phyloP scores from a whole-genome alignment of 2,888 invertebrate species.

The Ormyrus nitidulus region DNA sequence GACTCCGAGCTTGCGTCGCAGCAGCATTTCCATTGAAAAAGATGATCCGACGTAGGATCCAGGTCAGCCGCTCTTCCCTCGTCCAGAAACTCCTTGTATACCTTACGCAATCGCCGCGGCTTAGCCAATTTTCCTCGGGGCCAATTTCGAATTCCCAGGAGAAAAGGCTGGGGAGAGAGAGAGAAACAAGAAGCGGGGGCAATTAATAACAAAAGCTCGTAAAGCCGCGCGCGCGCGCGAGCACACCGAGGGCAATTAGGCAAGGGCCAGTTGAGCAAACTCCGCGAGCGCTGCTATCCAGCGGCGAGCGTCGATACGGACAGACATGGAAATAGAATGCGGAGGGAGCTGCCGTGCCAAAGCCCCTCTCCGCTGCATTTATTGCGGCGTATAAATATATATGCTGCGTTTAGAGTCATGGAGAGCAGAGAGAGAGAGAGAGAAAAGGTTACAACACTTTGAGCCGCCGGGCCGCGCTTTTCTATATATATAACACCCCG shows the following conservation, averaged over 20 bases:
- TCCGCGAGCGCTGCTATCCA: background rate
- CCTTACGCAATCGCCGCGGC: background rate
- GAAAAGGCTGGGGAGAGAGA: too few relatives aligned
- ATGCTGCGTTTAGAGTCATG: conserved; percentile 17
- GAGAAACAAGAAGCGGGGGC: too few relatives aligned
- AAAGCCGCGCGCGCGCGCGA: background rate
- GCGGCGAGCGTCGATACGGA: conserved; percentile 12
- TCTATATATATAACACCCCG: conserved; percentile 24
- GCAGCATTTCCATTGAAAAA: too few relatives aligned
- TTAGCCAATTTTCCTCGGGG: background rate
- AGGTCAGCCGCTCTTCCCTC: too few relatives aligned
- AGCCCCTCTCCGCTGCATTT: conserved; percentile 22
- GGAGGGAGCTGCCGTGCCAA: conserved; percentile 34
- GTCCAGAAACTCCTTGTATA: background rate
- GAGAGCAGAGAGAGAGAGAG: background rate
- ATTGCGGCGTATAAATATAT: conserved; percentile 46
- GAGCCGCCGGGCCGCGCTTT: background rate
- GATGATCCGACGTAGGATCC: too few relatives aligned
- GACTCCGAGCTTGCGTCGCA: too few relatives aligned
- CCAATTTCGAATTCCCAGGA: background rate
- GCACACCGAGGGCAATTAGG: conserved; percentile 3
- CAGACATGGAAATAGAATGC: conserved; percentile 51
- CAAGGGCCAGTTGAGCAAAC: conserved; percentile 10
- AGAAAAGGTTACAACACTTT: conserved; percentile 27
- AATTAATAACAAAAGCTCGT: conserved; percentile 31